A percentile compares a stretch with the other conserved stretches of the same genome.
phyloP scores from a whole-genome alignment of 1,140 invertebrate species.

The Euborellia annulipes region DNA sequence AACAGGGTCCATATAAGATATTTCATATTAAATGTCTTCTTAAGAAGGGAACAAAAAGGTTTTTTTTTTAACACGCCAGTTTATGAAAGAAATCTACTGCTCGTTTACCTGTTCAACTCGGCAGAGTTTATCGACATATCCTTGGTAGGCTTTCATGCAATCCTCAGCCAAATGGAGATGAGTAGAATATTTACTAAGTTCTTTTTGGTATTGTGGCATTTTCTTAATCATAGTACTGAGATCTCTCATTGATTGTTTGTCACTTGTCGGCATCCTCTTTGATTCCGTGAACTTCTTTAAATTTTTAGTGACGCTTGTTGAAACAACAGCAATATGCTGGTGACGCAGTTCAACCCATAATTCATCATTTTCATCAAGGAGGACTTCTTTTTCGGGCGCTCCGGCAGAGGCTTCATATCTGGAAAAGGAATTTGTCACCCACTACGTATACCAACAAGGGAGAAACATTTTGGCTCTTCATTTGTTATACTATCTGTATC shows the following conservation, averaged over 20 bases:
- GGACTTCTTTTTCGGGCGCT: conserved; percentile 82
- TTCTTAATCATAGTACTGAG: conserved; percentile 99
- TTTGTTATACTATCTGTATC: too few relatives aligned
- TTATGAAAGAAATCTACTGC: too few relatives aligned
- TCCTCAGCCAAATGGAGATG: conserved; percentile 97
- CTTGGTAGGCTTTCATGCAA: conserved; percentile 97
- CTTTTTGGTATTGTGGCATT: conserved; percentile 99
- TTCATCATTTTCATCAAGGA: conserved; percentile 98
- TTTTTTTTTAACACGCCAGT: too few relatives aligned
- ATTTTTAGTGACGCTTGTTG: conserved; percentile 55
- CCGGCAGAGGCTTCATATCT: conserved; percentile 69
- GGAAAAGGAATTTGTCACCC: conserved; percentile 5
- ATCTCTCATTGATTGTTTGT: conserved; percentile 93
- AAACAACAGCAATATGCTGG: conserved; percentile 98
- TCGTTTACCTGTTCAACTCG: conserved; percentile 91
- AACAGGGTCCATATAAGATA: too few relatives aligned
- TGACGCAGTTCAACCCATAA: conserved; percentile 96
- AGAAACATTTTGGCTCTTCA: not conserved
- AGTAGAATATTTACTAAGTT: conserved; percentile 95
- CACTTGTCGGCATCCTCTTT: conserved; percentile 75
- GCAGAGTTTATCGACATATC: conserved; percentile 93
- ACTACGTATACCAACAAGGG: not conserved
- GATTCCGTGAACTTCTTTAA: conserved; percentile 87
- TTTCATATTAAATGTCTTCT: too few relatives aligned
- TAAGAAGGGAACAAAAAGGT: too few relatives aligned